A percentile compares a stretch with the other conserved stretches of the same genome.
Conservation (phyloP, 2,888 invertebrate genomes). For the Amphimallon solstitiale region DNA sequence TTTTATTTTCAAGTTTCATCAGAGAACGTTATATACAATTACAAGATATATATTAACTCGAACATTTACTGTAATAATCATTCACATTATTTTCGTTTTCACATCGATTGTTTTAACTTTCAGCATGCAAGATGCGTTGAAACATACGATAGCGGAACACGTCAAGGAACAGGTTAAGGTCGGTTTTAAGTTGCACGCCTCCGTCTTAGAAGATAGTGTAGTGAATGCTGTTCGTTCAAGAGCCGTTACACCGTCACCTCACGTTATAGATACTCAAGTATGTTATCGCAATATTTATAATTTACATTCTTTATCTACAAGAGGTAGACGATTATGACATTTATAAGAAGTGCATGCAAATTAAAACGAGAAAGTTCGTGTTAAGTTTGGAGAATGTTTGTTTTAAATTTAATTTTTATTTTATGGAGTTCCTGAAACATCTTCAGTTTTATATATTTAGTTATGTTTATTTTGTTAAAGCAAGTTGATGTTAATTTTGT, state of each 20-base stretch:
- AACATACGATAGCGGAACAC: slow-evolving; percentile 58
- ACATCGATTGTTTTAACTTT: slow-evolving; percentile 44
- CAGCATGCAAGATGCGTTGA: slow-evolving; percentile 62
- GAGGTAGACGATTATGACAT: slow-evolving; percentile 22
- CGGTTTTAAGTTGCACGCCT: slow-evolving; percentile 70
- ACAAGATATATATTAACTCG: too few relatives aligned
- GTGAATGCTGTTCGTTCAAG: slow-evolving; percentile 73
- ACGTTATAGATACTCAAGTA: slow-evolving; percentile 66
- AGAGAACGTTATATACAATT: too few relatives aligned
- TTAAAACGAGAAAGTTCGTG: too few relatives aligned
- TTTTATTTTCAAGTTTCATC: not conserved
- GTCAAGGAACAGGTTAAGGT: slow-evolving; percentile 62
- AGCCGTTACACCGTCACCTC: slow-evolving; percentile 79
- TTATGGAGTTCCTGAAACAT: not conserved
- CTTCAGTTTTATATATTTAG: not conserved
- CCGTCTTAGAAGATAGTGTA: slow-evolving; percentile 69
- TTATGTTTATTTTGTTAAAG: slow-evolving; percentile 6
- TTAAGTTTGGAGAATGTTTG: too few relatives aligned
- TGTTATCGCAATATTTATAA: slow-evolving; percentile 44
- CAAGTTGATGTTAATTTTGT: slow-evolving; percentile 28
- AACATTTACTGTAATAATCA: too few relatives aligned
- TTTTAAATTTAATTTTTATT: not conserved
- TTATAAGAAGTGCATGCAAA: not conserved
- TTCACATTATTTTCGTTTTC: not conserved
- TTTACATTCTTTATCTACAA: not conserved